Base-by-base conservation (phyloP, 2,797 vertebrate genomes). In the Phaenicophaeus curvirostris region DNA sequence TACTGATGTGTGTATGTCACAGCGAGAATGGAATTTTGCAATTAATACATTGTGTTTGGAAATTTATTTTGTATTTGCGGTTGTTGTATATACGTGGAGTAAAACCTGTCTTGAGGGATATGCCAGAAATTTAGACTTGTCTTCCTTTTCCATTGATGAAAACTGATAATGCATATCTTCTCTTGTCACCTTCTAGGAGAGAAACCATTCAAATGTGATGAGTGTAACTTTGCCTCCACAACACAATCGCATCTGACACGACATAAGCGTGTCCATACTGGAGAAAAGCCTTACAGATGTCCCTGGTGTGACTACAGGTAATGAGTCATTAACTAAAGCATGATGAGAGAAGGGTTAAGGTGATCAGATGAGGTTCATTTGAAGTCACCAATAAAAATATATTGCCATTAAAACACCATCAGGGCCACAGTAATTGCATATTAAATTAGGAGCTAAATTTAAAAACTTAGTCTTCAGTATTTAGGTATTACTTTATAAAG, bases 281-380 rank as follows among this genome's bases (percentile, higher is more conserved):
- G 99, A 90, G 99, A 99, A 97, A 99, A 99, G 96, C 99, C 99
- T 18, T 99, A 99, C 97, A 98, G 98, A 92, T 99, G 99, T 97
- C 99, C 99, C 97, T 99, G 99, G 99, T 99, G 99, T 97, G 99
- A 99, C 97, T 99, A 99, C 98, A 99, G 99, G 99, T 99, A 99
- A 97, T 76, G 94, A 95, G 96, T 97, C 95, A 92, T 97, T 97
- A 97, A 96, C 75, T 79, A 94, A 95, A 95, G 86, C 94, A 91
- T 95, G 97, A 96, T 97, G 33, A 95, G 94, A 87, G 95, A 96
- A 96, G 97, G 97, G 97, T 97, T 97, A 94, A 95, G 96, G 92
- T 77, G 94, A 92, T 94, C 90, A 86, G 67, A 78, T 6, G 48
- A 87, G 78, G 71, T 90, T 90, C 93, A 96, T 91, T 41, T 78